Percentiles rank a stretch among this genome's conserved stretches.
Conservation (phyloP, 2,113 vertebrate species). For the Coptodon rendalli region DNA sequence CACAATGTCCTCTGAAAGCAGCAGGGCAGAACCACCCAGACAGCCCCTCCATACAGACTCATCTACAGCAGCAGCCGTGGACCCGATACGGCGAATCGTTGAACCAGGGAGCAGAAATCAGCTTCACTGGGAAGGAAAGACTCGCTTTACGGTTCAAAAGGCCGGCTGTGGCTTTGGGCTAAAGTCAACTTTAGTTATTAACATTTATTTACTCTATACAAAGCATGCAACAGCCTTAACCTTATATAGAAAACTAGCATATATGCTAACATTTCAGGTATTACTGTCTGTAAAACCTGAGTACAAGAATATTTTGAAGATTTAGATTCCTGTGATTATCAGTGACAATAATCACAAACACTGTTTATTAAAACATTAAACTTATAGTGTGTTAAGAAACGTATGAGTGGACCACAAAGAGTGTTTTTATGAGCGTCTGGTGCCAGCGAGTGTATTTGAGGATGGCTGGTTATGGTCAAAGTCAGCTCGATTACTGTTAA, state of each 20-base stretch:
- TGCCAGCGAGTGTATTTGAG: background rate
- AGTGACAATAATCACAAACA: background rate
- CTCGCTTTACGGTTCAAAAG: background rate
- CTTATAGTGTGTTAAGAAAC: background rate
- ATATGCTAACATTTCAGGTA: background rate
- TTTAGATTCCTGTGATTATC: background rate
- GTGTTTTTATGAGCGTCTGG: background rate
- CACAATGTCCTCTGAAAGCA: background rate
- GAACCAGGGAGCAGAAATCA: background rate
- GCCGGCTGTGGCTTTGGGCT: background rate
- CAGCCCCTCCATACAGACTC: background rate
- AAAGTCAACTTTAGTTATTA: background rate
- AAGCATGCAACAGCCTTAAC: background rate
- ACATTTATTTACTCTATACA: background rate
- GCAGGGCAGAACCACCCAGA: slow-evolving; percentile 2
- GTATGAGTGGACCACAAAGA: background rate
- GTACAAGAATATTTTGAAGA: background rate
- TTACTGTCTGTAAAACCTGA: background rate
- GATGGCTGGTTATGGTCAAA: background rate
- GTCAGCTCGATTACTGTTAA: background rate
- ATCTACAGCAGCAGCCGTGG: background rate
- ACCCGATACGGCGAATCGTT: background rate
- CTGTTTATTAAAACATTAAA: background rate
- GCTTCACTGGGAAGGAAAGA: slow-evolving; percentile 2
- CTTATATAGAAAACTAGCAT: background rate